Evolutionary conservation across 2,797 vertebrate species (phyloP).

Genomic region (Darevskia mixta): DNA sequence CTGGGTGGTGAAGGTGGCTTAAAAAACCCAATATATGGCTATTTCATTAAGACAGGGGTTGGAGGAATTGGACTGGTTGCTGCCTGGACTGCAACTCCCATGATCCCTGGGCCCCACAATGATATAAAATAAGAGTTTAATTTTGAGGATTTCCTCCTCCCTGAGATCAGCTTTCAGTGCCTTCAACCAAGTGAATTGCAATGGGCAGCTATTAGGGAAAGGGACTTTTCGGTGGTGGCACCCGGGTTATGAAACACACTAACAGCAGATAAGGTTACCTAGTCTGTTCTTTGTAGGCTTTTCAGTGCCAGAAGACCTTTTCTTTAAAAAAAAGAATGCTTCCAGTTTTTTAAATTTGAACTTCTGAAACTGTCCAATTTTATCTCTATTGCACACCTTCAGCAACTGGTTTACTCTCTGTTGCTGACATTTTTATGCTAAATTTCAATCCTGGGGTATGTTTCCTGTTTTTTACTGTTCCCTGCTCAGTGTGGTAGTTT

Average conservation of each 20-base stretch:
- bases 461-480: too few species aligned
- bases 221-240: neutral
- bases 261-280: neutral
- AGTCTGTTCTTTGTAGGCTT: neutral
- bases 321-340: too few species aligned
- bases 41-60: slow-evolving; percentile 28
- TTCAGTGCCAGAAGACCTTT: neutral
- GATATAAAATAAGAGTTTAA: neutral
- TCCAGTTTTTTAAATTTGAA: too few species aligned
- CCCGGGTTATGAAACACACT: neutral
- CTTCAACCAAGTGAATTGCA: neutral
- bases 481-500: too few species aligned
- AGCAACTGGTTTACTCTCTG: too few species aligned
- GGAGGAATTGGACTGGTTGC: too few species aligned
- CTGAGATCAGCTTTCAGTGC: neutral
- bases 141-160: neutral
- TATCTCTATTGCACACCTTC: too few species aligned
- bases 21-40: neutral
- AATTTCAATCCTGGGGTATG: too few species aligned
- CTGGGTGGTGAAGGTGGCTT: slow-evolving; percentile 49
- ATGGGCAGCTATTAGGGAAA: neutral
- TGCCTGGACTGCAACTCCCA: neutral
- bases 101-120: neutral
- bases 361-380: too few species aligned
- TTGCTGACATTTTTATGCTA: too few species aligned